Evolutionary conservation across 2,888 invertebrate genomes (phyloP).

Genomic region (Bruchidius siliquastri): DNA sequence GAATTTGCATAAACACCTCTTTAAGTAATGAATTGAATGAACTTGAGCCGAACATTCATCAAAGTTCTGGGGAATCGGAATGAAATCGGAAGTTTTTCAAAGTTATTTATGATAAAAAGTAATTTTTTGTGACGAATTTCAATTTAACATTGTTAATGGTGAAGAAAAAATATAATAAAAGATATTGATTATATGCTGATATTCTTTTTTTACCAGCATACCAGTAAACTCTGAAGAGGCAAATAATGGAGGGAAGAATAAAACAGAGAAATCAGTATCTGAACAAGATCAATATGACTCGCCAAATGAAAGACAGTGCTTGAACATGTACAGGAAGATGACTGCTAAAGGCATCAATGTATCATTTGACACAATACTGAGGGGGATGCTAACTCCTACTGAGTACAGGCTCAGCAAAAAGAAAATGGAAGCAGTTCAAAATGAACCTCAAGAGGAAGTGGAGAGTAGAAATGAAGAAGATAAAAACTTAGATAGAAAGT

Average conservation of each 20-base stretch:
- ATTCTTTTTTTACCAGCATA: not conserved
- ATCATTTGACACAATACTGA: slow-evolving; percentile 63
- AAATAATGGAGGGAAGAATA: no score
- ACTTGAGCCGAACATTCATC: no score
- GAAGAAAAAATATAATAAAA: no score
- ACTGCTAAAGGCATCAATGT: slow-evolving; percentile 62
- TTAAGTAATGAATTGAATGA: no score
- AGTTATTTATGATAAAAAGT: no score
- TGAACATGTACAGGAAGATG: slow-evolving; percentile 66
- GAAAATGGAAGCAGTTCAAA: slow-evolving; percentile 4
- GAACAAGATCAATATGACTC: slow-evolving; percentile 11
- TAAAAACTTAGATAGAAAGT: not conserved
- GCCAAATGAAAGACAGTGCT: slow-evolving; percentile 54
- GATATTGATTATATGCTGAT: no score
- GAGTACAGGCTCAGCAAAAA: slow-evolving; percentile 60
- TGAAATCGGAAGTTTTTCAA: no score
- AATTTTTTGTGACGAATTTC: no score
- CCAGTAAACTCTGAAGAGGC: not conserved
- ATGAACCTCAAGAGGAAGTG: not conserved
- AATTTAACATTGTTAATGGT: no score
- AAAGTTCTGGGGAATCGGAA: no score
- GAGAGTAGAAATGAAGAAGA: not conserved
- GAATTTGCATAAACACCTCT: no score
- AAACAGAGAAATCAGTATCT: not conserved
- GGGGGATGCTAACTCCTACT: slow-evolving; percentile 68